These are phyloP conservation scores for Stenichneumon culpator DNA, from an alignment of 2,888 invertebrate species.

Conservation along the genomic window DNA sequence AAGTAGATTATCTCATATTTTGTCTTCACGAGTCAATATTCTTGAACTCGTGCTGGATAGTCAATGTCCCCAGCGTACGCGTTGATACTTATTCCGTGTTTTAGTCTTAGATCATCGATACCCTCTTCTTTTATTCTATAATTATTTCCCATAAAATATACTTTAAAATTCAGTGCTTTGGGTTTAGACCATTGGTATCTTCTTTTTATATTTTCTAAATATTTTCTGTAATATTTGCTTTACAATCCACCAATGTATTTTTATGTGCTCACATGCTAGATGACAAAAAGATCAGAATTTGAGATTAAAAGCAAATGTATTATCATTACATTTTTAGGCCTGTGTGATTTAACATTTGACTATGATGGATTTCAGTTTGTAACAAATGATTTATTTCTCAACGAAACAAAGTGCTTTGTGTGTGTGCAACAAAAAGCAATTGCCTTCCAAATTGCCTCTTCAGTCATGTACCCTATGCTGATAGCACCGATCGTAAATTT, in stretches of 20 bases:
- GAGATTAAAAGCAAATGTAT: constrained; percentile 64
- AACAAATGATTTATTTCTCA: constrained; percentile 87
- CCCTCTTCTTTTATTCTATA: too few relatives aligned
- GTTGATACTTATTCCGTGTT: not conserved
- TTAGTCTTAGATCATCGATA: not conserved
- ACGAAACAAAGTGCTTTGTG: constrained; percentile 87
- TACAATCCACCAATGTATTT: too few relatives aligned
- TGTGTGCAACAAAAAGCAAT: constrained; percentile 89
- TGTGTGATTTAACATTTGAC: not conserved
- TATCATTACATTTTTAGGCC: not conserved
- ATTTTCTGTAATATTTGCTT: too few relatives aligned
- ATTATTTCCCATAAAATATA: too few relatives aligned
- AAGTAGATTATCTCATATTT: too few relatives aligned
- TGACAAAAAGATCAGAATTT: not conserved
- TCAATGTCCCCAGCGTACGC: not conserved
- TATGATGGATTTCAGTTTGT: constrained; percentile 85
- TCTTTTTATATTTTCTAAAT: too few relatives aligned
- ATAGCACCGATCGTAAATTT: constrained; percentile 88
- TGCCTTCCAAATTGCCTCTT: constrained; percentile 86
- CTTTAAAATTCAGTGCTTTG: too few relatives aligned
- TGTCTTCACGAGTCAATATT: not conserved
- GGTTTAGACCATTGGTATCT: too few relatives aligned
- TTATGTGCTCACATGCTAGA: not conserved
- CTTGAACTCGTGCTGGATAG: not conserved
- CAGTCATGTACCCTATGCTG: constrained; percentile 88